phyloP scores from a whole-genome alignment of 1,140 invertebrate species.

The Bombus ignitus region DNA sequence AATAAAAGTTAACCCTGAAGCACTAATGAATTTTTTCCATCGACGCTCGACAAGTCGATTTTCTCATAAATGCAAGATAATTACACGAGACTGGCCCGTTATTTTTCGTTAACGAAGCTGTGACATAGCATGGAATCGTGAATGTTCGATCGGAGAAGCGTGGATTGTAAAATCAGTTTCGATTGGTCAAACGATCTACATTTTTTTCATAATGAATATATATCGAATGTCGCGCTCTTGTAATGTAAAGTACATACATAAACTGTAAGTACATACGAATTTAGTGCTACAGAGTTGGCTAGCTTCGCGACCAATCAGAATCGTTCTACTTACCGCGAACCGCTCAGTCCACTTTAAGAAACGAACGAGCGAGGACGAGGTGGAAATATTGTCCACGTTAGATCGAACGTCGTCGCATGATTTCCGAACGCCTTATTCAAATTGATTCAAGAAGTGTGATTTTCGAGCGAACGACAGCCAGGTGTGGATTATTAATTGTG shows the following conservation, averaged over 20 bases:
- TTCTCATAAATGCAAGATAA: no score
- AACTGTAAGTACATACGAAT: background rate
- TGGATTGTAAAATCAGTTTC: background rate
- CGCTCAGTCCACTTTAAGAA: background rate
- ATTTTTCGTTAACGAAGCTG: background rate
- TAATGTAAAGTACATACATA: no score
- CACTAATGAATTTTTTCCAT: background rate
- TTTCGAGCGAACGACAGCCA: background rate
- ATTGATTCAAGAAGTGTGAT: background rate
- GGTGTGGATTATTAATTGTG: background rate
- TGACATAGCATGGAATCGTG: background rate
- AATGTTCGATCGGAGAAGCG: background rate
- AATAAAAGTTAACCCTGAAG: conserved; percentile 4
- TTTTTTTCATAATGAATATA: background rate
- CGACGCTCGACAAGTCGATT: background rate
- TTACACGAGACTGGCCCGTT: background rate
- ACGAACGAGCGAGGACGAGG: background rate
- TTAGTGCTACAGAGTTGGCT: conserved; percentile 14
- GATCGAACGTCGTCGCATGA: background rate
- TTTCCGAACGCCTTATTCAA: background rate
- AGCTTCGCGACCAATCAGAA: conserved; percentile 5
- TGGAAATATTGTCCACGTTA: background rate
- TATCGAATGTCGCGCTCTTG: background rate
- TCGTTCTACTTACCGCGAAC: background rate
- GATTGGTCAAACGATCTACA: background rate